These are phyloP conservation scores for Trachymyrmex septentrionalis DNA, from an alignment of 1,140 invertebrate species.

Conservation along the genomic window DNA sequence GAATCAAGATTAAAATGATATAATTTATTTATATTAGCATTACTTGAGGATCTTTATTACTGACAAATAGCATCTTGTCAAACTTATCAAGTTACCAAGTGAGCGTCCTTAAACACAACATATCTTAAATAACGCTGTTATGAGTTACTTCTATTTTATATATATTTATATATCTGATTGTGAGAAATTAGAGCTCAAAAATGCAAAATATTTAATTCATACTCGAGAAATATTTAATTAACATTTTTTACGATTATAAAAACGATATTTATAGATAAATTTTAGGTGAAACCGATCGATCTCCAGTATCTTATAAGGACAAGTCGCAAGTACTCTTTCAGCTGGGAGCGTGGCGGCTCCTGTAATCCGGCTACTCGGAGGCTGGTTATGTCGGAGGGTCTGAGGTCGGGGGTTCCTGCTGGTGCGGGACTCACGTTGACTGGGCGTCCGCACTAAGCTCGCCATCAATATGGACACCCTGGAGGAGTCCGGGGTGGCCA, in stretches of 20 bases:
- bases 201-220: not conserved
- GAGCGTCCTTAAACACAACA: not conserved
- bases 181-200: not conserved
- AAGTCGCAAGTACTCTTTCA: conserved; percentile 80
- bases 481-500: conserved; percentile 93
- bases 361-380: conserved; percentile 98
- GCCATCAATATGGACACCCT: conserved; percentile 96
- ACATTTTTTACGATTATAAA: not conserved
- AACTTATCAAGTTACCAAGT: not conserved
- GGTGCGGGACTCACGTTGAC: conserved; percentile 91
- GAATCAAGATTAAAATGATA: no score
- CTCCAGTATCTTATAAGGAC: conserved; percentile 54
- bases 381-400: conserved; percentile 93
- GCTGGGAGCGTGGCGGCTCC: conserved; percentile 96
- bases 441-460: conserved; percentile 95
- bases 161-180: not conserved
- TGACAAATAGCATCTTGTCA: no score
- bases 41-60: no score
- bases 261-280: not conserved
- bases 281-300: not conserved
- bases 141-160: not conserved
- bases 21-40: no score
- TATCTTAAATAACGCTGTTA: not conserved
- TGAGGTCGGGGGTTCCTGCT: conserved; percentile 93
- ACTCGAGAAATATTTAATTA: not conserved